A percentile compares a stretch with the other conserved stretches of the same genome.
Evolutionary conservation across 2,888 invertebrate genomes (phyloP).

Genomic region (Drosophila vallismaia): DNA sequence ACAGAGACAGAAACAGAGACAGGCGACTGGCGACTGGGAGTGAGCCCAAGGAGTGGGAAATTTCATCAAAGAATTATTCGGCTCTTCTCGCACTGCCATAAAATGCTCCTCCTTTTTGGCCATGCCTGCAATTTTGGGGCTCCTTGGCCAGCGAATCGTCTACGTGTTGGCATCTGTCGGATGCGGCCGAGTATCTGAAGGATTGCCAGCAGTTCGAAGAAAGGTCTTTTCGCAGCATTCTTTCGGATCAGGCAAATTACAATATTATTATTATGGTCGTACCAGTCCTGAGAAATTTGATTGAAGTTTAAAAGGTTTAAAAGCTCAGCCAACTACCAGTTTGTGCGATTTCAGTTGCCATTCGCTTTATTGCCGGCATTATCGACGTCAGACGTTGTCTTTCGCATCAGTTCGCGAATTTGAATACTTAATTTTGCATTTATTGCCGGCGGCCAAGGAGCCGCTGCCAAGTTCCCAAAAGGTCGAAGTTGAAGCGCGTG

Average conservation of each 20-base stretch:
- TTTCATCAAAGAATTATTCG: constrained; percentile 75
- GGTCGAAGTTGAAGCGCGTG: constrained; percentile 69
- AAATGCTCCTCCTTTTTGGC: constrained; percentile 43
- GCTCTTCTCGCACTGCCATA: constrained; percentile 73
- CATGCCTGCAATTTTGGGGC: constrained; percentile 48
- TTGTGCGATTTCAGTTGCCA: constrained; percentile 72
- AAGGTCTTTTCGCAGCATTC: constrained; percentile 68
- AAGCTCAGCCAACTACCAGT: constrained; percentile 74
- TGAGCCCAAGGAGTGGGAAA: constrained; percentile 23
- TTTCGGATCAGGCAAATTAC: constrained; percentile 63
- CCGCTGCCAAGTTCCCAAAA: constrained; percentile 38
- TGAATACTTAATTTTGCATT: constrained; percentile 67
- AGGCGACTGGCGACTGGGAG: no score
- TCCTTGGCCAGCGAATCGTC: constrained; percentile 66
- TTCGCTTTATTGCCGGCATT: constrained; percentile 77
- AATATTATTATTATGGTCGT: constrained; percentile 74
- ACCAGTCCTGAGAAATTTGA: constrained; percentile 72
- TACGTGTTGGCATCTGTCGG: constrained; percentile 71
- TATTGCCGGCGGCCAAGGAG: constrained; percentile 35
- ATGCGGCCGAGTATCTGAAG: constrained; percentile 23
- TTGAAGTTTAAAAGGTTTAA: constrained; percentile 75
- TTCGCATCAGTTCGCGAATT: constrained; percentile 67
- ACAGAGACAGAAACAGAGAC: neutral
- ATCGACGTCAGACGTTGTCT: constrained; percentile 39
- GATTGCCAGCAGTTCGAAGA: constrained; percentile 40